These are phyloP conservation scores for Dicrurus megarhynchus DNA, from an alignment of 2,113 vertebrate genomes.

Conservation along the genomic window DNA sequence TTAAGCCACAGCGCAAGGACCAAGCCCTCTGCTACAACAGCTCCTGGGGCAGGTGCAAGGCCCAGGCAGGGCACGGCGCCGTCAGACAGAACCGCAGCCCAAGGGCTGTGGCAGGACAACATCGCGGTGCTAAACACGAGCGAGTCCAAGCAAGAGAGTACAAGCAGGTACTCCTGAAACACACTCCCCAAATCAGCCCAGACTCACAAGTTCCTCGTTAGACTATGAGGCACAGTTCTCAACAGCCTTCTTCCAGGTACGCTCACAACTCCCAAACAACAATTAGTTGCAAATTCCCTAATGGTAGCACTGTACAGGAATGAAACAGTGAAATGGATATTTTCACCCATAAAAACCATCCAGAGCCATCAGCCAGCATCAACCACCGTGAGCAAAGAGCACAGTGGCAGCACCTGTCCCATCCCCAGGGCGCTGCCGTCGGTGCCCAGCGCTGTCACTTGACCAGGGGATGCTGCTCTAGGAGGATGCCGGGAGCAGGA, in stretches of 20 bases:
- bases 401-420: fast-evolving
- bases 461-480: fast-evolving
- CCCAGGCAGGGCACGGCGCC: fast-evolving
- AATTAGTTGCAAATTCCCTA: not conserved
- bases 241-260: fast-evolving
- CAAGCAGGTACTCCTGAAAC: not conserved
- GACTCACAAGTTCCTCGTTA: not conserved
- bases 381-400: fast-evolving
- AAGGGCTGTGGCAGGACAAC: fast-evolving
- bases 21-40: not conserved
- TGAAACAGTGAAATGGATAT: not conserved
- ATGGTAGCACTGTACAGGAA: fast-evolving
- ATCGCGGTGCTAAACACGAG: fast-evolving
- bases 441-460: fast-evolving
- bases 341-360: not conserved
- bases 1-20: fast-evolving
- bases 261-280: not conserved
- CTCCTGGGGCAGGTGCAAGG: fast-evolving
- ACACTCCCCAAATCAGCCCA: not conserved
- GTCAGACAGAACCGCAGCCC: fast-evolving
- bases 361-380: not conserved
- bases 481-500: not conserved
- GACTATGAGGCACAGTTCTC: not conserved
- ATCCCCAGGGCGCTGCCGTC: not conserved
- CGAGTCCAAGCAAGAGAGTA: not conserved